Evolutionary conservation across 2,113 vertebrate genomes (phyloP), one percentile per base, ranked within the genome.

Genomic region (Perca fluviatilis): DNA sequence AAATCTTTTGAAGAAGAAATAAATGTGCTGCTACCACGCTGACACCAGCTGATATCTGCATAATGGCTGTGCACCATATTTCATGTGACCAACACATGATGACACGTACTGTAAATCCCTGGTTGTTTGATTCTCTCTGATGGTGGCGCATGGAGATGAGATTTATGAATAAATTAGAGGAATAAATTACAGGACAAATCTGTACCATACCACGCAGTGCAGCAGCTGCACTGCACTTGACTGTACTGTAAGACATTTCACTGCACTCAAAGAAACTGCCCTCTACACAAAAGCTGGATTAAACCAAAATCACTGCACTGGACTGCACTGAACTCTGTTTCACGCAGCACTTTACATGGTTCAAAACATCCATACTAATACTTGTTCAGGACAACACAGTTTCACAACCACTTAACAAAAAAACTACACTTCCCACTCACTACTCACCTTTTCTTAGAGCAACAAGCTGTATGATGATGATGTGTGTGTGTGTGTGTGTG

Each of bases 371-470:
- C 83, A 91, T 49, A 89, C 61, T 86, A 70, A 75, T 51, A 86
- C 72, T 83, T 84, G 46, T 50, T 82, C 46, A 84, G 83, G 70
- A 90, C 88, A 81, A 16, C 84, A 92, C 90, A 83, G 86, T 71
- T 88, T 82, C 88, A 94, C 91, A 90, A 91, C 87, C 91, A 93
- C 86, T 88, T 84, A 74, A 85, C 80, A 95, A 82, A 75, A 87
- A 84, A 87, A 81, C 92, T 92, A 89, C 84, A 93, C 89, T 89
- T 91, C 89, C 91, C 85, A 86, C 89, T 90, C 83, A 88, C 70
- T 87, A 87, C 82, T 91, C 89, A 83, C 86, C 90, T 91, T 86
- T 89, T 78, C 85, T 89, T 66, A 77, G 88, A 89, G 85, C 80
- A 92, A 93, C 90, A 92, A 93, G 79, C 88, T 83, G 81, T 63